A percentile compares a stretch with the other conserved stretches of the same genome.
Conservation (phyloP, 2,888 invertebrate species). For the Drosophila lutescens region DNA sequence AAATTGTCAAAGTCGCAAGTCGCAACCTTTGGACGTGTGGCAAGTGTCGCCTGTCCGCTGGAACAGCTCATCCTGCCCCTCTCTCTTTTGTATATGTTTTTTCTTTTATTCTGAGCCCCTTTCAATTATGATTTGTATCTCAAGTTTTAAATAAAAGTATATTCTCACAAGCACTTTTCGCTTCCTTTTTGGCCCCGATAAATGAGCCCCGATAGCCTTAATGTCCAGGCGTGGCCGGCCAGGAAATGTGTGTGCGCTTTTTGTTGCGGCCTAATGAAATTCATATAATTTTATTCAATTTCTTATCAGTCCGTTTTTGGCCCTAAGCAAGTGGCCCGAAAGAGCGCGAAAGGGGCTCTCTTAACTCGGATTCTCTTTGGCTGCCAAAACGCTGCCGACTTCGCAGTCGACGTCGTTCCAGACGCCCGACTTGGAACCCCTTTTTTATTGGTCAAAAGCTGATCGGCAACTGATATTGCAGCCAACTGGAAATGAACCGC, state of each 20-base stretch:
- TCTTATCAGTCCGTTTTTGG: constrained; percentile 63
- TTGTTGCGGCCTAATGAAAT: constrained; percentile 56
- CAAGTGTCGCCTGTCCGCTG: constrained; percentile 59
- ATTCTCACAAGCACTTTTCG: constrained; percentile 53
- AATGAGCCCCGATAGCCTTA: constrained; percentile 66
- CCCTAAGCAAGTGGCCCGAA: constrained; percentile 48
- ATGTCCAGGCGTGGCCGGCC: constrained; percentile 39
- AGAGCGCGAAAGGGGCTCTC: constrained; percentile 35
- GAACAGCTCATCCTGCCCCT: constrained; percentile 22
- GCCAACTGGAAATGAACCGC: constrained; percentile 81
- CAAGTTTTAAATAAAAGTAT: constrained; percentile 29
- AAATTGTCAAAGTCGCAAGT: constrained; percentile 75
- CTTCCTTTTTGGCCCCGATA: constrained; percentile 52
- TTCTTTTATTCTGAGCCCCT: constrained; percentile 9
- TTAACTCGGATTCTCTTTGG: constrained; percentile 40
- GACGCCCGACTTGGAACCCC: constrained; percentile 56
- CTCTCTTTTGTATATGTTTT: neutral
- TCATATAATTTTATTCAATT: constrained; percentile 74
- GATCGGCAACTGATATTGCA: constrained; percentile 78
- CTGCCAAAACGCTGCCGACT: constrained; percentile 6
- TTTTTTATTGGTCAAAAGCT: constrained; percentile 81
- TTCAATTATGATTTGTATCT: constrained; percentile 76
- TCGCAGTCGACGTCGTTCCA: constrained; percentile 55
- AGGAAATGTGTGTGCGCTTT: constrained; percentile 32
- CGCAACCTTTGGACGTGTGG: constrained; percentile 72